Conservation (phyloP, 2,888 invertebrate genomes). For the Augiades crinisus region DNA sequence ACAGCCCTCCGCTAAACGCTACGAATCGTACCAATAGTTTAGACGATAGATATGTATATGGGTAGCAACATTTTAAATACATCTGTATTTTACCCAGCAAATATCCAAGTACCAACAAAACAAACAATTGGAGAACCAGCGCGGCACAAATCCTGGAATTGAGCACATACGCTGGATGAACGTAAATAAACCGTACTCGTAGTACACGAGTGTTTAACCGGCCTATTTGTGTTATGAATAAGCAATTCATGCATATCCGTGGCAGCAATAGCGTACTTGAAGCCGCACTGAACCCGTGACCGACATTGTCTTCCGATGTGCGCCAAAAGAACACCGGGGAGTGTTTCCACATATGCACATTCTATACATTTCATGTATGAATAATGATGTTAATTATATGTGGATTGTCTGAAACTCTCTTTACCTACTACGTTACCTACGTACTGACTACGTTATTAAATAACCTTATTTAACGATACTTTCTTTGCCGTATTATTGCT, state of each 20-base stretch:
- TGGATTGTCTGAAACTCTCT: too few relatives aligned
- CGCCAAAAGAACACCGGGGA: constrained; percentile 3
- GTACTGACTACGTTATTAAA: too few relatives aligned
- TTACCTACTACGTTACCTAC: too few relatives aligned
- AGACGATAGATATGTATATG: too few relatives aligned
- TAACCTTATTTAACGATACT: too few relatives aligned
- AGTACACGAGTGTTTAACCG: not conserved
- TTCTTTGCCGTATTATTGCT: too few relatives aligned
- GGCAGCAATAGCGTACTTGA: not conserved
- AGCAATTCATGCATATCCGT: constrained; percentile 5
- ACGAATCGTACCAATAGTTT: too few relatives aligned
- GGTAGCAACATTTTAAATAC: not conserved
- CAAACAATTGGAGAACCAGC: not conserved
- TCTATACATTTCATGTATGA: not conserved
- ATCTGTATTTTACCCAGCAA: not conserved
- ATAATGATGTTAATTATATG: not conserved
- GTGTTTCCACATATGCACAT: not conserved
- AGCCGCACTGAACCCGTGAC: constrained; percentile 6
- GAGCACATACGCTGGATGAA: not conserved
- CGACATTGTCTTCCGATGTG: constrained; percentile 11
- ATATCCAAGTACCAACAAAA: not conserved
- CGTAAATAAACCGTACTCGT: not conserved
- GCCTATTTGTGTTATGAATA: constrained; percentile 1
- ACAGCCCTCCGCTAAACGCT: too few relatives aligned
- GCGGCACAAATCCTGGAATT: not conserved